Evolutionary conservation across 1,140 invertebrate species (phyloP), one percentile per base, ranked within the genome.

Genomic region (Achroia grisella): DNA sequence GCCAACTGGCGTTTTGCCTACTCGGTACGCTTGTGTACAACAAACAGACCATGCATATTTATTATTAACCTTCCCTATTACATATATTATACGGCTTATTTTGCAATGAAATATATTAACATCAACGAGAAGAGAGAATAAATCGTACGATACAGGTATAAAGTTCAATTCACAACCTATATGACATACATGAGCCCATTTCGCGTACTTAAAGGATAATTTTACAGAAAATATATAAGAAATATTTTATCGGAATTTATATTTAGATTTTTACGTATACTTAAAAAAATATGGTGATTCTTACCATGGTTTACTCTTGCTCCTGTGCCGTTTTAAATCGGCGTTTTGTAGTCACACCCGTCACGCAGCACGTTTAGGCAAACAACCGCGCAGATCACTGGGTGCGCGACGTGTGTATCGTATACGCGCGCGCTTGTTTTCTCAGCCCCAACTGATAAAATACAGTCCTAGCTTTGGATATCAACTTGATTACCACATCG

Each of bases 1-100:
- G 75, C 78, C 78, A 82, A 79, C 78, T 82, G 78, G 78, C 78
- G 78, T 34, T 47, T 74, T 82, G 78, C 78, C 78, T 71, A 75
- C 63, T 59, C 62, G 60, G 17, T 23, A 23, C 17, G 39, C 44
- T 45, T 28, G 40, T 43, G 37, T 42, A 45, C 54, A 41, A 34
- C 10, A 66, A 54, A 59, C 17, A 3, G 2, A 6, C 17, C 17
- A 23, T 23, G 17, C 17, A 23, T 23, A 23, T 23, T 23, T 23
- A 23, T 23, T 23, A 23, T 23, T 23, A 23, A 23, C 17, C 17
- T 23, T 23, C 17, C 17, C 17, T 23, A 23, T 15, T 17, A 37
- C 14, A 10, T n/a, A 10, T 37, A 17, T 37, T 15, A 37, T 37
- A 17, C 13, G 35, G 17, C 14, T 44, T 31, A 40, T 14, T 51